These are phyloP conservation scores for Apamea monoglypha DNA, from an alignment of 2,888 invertebrate species.

Conservation along the genomic window DNA sequence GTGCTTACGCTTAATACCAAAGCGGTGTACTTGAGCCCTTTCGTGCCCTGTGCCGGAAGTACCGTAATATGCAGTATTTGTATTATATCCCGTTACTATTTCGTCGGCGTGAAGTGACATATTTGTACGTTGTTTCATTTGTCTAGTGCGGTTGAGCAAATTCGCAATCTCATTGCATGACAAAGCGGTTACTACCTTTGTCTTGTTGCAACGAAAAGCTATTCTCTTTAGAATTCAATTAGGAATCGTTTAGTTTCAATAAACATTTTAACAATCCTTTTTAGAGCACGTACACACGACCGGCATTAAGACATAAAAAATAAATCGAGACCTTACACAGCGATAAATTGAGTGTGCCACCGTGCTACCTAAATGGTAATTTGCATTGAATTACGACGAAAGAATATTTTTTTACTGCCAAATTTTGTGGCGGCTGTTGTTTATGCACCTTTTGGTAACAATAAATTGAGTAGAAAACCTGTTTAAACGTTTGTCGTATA, in stretches of 20 bases:
- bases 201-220: constrained; percentile 7
- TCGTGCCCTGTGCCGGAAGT: constrained; percentile 34
- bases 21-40: constrained; percentile 62
- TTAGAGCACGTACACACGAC: constrained; percentile 16
- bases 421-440: constrained; percentile 55
- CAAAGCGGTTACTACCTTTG: constrained; percentile 18
- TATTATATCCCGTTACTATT: constrained; percentile 41
- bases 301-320: constrained; percentile 43
- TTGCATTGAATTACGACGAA: constrained; percentile 61
- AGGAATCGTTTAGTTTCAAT: constrained; percentile 10
- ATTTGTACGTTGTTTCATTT: constrained; percentile 50
- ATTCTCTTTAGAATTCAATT: constrained; percentile 23
- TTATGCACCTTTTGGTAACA: constrained; percentile 55
- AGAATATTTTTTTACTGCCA: constrained; percentile 59
- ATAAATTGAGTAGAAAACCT: constrained; percentile 49
- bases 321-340: constrained; percentile 36
- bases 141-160: constrained; percentile 23
- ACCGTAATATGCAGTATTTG: constrained; percentile 31
- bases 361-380: constrained; percentile 56
- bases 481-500: constrained; percentile 21
- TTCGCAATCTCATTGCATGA: constrained; percentile 36
- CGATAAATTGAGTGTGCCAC: constrained; percentile 40
- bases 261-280: constrained; percentile 24
- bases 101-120: constrained; percentile 17
- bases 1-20: constrained; percentile 69